Base-by-base conservation (phyloP, 2,797 vertebrate species). In the Sebastes cheni region DNA sequence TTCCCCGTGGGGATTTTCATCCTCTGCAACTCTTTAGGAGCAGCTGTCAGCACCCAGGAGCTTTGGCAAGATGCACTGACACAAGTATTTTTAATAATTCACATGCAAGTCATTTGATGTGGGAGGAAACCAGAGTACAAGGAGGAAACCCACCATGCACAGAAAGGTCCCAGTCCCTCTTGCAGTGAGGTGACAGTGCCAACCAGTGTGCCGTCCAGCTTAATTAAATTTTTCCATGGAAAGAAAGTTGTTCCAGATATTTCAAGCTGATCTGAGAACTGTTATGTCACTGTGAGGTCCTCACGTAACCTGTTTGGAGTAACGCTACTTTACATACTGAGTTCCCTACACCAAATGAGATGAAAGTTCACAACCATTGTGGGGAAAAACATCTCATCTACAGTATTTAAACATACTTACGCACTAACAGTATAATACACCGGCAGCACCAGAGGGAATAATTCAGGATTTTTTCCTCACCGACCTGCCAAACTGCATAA, bases 391-490 rank as follows among this genome's bases (percentile, higher is more conserved):
- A 60, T 68, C 81, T 71, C 11, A 70, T 68, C 36, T 55, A 20
- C 58, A 29, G 67, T 64, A 74, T 56, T 32, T 32, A 32, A 9
- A 74, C 25, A 70, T 1, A 56, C 65, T 72, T 34, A 52, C 67
- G 54, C 65, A 29, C 79, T 34, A 67, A 46, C 29, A 30, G 70
- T 55, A 75, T 82, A 66, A 36, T 61, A 61, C 59, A 42, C 8
- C 8, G 8, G 36, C 68, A 59, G 72, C 2, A 23, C 23, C 9
- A 9, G 7, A 27, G 23, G n/a, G 61, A 34, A 30, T 32, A 18
- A 81, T 72, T 61, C 36, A 13, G 50, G 72, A 79, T 66, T 71
- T 72, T 58, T 32, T 39, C 16, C 27, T 75, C 32, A 25, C 10
- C 18, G 14, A 42, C 23, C n/a, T 23, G 27, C 75, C 32, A 39